phyloP scores from a whole-genome alignment of 2,113 vertebrate species.

The Gopherus evgoodei region DNA sequence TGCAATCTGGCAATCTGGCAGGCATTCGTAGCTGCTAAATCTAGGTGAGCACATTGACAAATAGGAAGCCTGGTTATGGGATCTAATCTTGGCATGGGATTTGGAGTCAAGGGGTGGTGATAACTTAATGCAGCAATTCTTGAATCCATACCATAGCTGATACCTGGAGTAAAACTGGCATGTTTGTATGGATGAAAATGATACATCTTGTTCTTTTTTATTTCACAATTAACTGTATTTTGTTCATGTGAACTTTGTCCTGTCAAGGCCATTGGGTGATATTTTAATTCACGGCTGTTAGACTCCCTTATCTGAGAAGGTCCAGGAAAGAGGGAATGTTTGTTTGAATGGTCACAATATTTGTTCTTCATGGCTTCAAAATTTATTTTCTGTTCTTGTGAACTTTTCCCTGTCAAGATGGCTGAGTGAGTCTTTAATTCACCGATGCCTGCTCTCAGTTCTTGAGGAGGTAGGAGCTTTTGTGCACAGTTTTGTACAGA shows the following conservation, averaged over 20 bases:
- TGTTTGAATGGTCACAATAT: background rate
- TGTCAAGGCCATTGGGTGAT: background rate
- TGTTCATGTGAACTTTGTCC: background rate
- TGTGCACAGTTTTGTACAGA: background rate
- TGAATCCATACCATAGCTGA: too few relatives aligned
- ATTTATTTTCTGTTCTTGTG: background rate
- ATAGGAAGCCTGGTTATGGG: background rate
- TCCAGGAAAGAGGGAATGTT: background rate
- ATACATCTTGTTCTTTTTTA: background rate
- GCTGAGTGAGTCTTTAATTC: background rate
- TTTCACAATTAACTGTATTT: background rate
- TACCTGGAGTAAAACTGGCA: too few relatives aligned
- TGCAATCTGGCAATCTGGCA: background rate
- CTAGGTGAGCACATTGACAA: too few relatives aligned
- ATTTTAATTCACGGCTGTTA: background rate
- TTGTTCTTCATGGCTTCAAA: background rate
- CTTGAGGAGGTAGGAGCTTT: background rate
- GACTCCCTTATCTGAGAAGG: background rate
- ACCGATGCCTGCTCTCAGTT: background rate
- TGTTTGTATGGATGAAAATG: background rate
- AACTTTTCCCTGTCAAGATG: background rate
- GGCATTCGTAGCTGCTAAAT: background rate
- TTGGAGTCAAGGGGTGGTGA: background rate
- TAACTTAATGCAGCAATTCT: background rate
- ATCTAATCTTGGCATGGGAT: background rate